These are phyloP conservation scores for Drosophila watanabei DNA, from an alignment of 1,140 invertebrate genomes.

Conservation along the genomic window DNA sequence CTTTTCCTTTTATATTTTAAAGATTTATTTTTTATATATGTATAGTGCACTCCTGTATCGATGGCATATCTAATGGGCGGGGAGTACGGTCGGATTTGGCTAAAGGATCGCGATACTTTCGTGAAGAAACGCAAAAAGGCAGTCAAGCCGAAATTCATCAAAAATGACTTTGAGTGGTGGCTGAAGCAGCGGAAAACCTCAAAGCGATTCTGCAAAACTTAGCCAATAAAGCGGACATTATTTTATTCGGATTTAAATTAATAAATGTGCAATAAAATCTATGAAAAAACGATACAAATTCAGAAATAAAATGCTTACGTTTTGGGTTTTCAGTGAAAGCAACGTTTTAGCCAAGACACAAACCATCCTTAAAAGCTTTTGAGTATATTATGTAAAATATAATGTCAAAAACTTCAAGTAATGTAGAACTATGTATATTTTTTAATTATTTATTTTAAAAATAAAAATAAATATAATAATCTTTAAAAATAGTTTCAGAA, in stretches of 20 bases:
- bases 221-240: not conserved
- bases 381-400: not conserved
- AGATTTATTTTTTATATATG: not conserved
- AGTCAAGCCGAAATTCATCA: slow-evolving; percentile 49
- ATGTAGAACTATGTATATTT: not conserved
- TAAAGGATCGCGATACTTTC: slow-evolving; percentile 55
- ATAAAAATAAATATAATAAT: no score
- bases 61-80: slow-evolving; percentile 48
- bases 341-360: not conserved
- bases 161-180: slow-evolving; percentile 76
- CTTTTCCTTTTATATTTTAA: no score
- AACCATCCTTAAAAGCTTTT: not conserved
- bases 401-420: no score
- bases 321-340: not conserved
- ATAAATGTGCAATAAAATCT: not conserved
- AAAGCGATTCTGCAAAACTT: slow-evolving; percentile 48
- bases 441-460: not conserved
- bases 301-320: not conserved
- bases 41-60: slow-evolving; percentile 24
- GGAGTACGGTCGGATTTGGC: slow-evolving; percentile 73
- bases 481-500: not conserved
- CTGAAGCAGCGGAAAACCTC: slow-evolving; percentile 54
- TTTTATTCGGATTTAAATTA: not conserved
- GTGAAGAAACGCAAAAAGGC: slow-evolving; percentile 11
- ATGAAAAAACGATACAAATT: not conserved